phyloP scores from a whole-genome alignment of 2,797 vertebrate genomes.

The Uromys caudimaculatus region DNA sequence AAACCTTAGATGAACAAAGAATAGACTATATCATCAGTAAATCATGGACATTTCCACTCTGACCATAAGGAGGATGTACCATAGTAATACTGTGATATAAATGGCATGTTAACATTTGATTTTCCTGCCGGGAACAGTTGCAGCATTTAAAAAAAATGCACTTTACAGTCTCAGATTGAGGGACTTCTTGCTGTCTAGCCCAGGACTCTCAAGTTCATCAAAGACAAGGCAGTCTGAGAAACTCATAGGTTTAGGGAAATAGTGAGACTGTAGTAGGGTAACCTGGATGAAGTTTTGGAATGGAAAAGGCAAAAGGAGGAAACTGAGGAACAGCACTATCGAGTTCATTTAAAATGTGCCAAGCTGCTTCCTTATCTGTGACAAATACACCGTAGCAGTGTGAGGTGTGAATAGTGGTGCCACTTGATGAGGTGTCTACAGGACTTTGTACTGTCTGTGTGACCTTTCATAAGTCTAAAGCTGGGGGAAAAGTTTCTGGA shows the following conservation, averaged over 20 bases:
- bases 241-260: neutral
- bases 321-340: neutral
- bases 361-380: neutral
- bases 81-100: neutral
- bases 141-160: neutral
- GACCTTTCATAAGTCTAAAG: constrained; percentile 4
- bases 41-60: neutral
- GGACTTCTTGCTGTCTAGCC: neutral
- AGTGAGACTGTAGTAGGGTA: neutral
- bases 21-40: neutral
- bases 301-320: neutral
- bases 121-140: neutral
- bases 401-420: neutral
- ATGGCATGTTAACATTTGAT: neutral
- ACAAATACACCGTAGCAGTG: neutral
- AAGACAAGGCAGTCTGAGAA: constrained; percentile 29
- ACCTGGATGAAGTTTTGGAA: neutral
- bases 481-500: neutral
- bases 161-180: neutral
- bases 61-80: neutral
- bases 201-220: neutral
- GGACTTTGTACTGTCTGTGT: neutral
- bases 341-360: neutral
- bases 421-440: neutral
- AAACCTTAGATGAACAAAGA: neutral